phyloP scores from a whole-genome alignment of 1,140 invertebrate genomes.

The Manduca sexta region DNA sequence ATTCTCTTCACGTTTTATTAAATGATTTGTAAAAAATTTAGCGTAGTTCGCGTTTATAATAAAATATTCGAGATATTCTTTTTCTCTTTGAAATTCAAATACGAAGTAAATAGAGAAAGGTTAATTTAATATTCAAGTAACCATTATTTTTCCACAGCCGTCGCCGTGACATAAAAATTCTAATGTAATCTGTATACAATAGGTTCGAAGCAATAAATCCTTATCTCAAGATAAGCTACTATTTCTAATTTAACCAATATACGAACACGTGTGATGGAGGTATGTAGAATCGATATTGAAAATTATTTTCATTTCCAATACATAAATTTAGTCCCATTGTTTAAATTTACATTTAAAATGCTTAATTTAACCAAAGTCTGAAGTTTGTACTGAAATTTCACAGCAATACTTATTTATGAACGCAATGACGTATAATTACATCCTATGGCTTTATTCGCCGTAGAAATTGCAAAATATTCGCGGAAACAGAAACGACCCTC shows the following conservation, averaged over 20 bases:
- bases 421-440: background rate
- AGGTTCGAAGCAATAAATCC: constrained; percentile 5
- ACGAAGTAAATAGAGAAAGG: background rate
- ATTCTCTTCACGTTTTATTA: no score
- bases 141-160: constrained; percentile 6
- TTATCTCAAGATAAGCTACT: constrained; percentile 7
- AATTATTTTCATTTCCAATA: no score
- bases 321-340: no score
- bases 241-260: background rate
- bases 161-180: constrained; percentile 8
- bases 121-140: constrained; percentile 2
- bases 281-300: no score
- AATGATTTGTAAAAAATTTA: no score
- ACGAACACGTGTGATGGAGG: background rate
- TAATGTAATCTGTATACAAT: constrained; percentile 8
- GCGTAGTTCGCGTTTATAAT: no score
- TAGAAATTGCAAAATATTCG: constrained; percentile 32
- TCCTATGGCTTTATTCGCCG: constrained; percentile 5
- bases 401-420: background rate
- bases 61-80: no score
- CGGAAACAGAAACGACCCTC: constrained; percentile 47
- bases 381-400: no score
- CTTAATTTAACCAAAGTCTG: no score
- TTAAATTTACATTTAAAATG: no score
- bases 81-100: background rate